phyloP scores from a whole-genome alignment of 2,113 vertebrate species.

The Cynoglossus semilaevis region DNA sequence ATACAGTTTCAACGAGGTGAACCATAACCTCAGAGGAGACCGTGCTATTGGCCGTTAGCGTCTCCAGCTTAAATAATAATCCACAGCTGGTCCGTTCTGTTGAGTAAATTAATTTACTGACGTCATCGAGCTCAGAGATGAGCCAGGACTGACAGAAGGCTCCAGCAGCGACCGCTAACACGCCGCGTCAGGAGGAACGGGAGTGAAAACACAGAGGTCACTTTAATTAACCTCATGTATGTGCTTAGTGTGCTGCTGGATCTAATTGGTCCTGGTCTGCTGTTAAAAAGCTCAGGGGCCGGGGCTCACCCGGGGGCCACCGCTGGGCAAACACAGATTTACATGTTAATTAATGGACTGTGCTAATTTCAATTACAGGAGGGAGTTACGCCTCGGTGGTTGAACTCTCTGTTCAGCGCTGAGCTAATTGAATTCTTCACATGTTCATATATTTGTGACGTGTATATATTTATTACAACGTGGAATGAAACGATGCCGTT shows the following conservation, averaged over 20 bases:
- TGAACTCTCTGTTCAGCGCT: neutral
- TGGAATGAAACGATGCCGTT: no score
- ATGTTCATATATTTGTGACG: no score
- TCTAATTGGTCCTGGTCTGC: slow-evolving; percentile 30
- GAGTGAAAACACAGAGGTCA: slow-evolving; percentile 31
- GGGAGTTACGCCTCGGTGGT: neutral
- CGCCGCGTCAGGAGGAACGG: slow-evolving; percentile 3
- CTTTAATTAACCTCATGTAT: slow-evolving; percentile 37
- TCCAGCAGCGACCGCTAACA: slow-evolving; percentile 12
- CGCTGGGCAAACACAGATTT: slow-evolving; percentile 34
- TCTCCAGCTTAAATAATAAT: no score
- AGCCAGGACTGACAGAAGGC: no score
- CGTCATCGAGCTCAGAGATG: no score
- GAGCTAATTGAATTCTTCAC: no score
- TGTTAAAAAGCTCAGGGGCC: slow-evolving; percentile 26
- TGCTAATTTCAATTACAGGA: slow-evolving; percentile 32
- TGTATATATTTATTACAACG: no score
- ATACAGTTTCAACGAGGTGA: no score
- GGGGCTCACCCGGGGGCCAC: neutral
- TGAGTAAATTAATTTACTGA: no score
- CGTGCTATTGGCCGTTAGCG: no score
- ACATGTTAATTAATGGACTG: slow-evolving; percentile 39
- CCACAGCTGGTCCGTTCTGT: no score
- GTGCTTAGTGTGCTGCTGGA: slow-evolving; percentile 23
- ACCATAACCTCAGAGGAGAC: no score